Conservation (phyloP, 2,113 vertebrate species). For the Dromaius novaehollandiae region DNA sequence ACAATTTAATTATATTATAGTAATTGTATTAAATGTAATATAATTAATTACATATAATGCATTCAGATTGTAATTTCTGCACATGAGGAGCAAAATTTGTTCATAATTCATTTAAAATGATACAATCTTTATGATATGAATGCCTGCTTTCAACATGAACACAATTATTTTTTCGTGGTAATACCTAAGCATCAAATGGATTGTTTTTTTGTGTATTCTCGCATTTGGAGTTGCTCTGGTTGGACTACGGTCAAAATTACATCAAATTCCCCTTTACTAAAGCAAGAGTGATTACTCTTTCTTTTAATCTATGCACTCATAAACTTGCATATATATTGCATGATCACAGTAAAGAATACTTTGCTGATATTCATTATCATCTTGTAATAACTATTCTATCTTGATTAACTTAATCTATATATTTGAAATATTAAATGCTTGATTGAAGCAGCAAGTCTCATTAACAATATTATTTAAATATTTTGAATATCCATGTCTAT, state of each 20-base stretch:
- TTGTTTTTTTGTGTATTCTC: not conserved
- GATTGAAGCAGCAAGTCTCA: not conserved
- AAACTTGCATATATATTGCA: constrained; percentile 2
- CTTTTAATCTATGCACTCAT: not conserved
- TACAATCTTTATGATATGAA: not conserved
- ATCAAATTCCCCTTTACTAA: not conserved
- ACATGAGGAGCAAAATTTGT: not conserved
- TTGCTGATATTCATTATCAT: not conserved
- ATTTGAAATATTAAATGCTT: not conserved
- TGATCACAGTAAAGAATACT: not conserved
- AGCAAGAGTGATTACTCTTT: not conserved
- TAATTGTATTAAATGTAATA: not conserved
- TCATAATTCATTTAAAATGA: not conserved
- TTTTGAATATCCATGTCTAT: not conserved
- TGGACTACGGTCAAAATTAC: not conserved
- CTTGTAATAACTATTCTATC: not conserved
- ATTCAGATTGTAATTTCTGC: not conserved
- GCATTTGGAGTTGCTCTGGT: not conserved
- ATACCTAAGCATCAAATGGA: not conserved
- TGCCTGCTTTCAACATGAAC: not conserved
- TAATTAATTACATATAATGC: not conserved
- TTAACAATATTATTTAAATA: not conserved
- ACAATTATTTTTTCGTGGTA: not conserved
- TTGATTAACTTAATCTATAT: not conserved
- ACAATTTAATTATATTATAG: not conserved